phyloP scores from a whole-genome alignment of 2,888 invertebrate genomes.

The Vannuccia rotundouncinata region DNA sequence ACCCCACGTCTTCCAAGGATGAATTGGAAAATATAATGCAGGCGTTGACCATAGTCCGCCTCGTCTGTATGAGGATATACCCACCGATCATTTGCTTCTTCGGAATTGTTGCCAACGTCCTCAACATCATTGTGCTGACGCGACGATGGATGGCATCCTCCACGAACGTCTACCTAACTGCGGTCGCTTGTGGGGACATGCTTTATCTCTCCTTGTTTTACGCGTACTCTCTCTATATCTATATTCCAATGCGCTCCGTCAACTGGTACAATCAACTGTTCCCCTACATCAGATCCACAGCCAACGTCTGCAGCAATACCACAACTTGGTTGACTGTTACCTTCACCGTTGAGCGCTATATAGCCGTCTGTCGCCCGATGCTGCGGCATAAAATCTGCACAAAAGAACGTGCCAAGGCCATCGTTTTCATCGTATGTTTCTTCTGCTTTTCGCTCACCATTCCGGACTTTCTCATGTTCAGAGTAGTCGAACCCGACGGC shows the following conservation, averaged over 20 bases:
- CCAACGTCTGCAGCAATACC: slow-evolving; percentile 65
- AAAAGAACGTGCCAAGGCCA: slow-evolving; percentile 65
- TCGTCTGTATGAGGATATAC: slow-evolving; percentile 42
- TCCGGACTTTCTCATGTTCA: slow-evolving; percentile 63
- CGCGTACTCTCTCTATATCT: slow-evolving; percentile 61
- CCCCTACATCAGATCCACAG: slow-evolving; percentile 60
- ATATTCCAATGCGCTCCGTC: slow-evolving; percentile 58
- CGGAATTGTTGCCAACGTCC: slow-evolving; percentile 50
- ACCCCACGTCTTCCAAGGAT: background rate
- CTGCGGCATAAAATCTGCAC: slow-evolving; percentile 66
- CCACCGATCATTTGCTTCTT: slow-evolving; percentile 47
- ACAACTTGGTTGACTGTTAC: slow-evolving; percentile 71
- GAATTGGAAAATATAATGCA: background rate
- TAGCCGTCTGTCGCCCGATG: slow-evolving; percentile 70
- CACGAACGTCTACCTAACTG: slow-evolving; percentile 63
- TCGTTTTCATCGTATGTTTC: slow-evolving; percentile 62
- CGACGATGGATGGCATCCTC: slow-evolving; percentile 50
- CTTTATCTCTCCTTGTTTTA: slow-evolving; percentile 66
- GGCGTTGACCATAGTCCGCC: background rate
- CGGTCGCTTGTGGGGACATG: slow-evolving; percentile 67
- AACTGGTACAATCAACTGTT: slow-evolving; percentile 62
- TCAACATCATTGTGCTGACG: slow-evolving; percentile 51
- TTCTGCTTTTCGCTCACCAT: slow-evolving; percentile 62
- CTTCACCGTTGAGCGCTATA: slow-evolving; percentile 70
- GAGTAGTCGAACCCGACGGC: slow-evolving; percentile 37